Evolutionary conservation across 2,113 vertebrate species (phyloP).

Genomic region (Tetrax tetrax): DNA sequence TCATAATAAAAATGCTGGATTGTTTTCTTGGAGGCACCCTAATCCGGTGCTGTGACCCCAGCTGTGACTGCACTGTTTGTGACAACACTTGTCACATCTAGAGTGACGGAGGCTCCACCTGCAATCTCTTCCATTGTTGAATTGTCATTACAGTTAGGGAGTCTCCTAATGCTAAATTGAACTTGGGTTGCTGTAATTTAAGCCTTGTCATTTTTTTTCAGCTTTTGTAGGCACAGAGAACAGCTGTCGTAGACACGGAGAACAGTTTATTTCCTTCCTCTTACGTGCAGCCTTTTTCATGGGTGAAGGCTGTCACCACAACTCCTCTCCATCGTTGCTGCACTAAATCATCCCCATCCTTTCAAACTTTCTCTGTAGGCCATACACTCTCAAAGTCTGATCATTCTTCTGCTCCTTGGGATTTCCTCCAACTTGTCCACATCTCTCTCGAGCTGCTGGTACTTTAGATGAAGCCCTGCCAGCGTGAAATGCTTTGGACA

Average conservation of each 20-base stretch:
- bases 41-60: neutral
- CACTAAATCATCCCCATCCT: neutral
- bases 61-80: neutral
- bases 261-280: neutral
- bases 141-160: neutral
- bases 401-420: neutral
- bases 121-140: neutral
- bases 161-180: neutral
- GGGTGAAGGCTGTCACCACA: neutral
- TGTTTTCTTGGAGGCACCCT: neutral
- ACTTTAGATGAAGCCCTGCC: neutral
- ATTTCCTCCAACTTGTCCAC: neutral
- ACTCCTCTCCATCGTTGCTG: neutral
- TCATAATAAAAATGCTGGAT: neutral
- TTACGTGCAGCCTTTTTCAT: neutral
- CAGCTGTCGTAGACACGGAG: neutral
- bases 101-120: neutral
- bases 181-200: neutral
- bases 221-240: neutral
- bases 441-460: neutral
- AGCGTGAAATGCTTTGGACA: neutral
- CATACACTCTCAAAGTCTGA: neutral
- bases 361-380: neutral
- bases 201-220: neutral
- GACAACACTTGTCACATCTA: neutral